phyloP scores from a whole-genome alignment of 2,113 vertebrate genomes.

The Vicugna pacos region DNA sequence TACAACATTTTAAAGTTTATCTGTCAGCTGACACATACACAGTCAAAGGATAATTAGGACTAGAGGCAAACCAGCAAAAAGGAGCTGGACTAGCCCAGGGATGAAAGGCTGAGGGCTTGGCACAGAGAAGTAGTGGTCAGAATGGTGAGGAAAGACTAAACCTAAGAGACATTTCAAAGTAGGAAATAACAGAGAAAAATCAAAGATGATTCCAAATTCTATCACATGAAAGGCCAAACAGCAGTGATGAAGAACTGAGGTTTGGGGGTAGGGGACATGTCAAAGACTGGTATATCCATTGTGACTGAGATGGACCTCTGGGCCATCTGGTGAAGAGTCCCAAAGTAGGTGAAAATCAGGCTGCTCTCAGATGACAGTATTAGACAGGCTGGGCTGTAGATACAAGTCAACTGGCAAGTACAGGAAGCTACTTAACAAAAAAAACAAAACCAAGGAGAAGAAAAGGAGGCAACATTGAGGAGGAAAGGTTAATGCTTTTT shows the following conservation, averaged over 20 bases:
- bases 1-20: not conserved
- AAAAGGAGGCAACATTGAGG: not conserved
- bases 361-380: not conserved
- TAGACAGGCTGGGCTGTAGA: not conserved
- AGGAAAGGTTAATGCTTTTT: not conserved
- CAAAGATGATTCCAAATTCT: not conserved
- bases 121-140: not conserved
- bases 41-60: not conserved
- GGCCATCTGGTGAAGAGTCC: not conserved
- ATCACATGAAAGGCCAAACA: not conserved
- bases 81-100: not conserved
- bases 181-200: constrained; percentile 19
- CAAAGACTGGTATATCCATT: not conserved
- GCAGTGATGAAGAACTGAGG: not conserved
- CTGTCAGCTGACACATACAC: not conserved
- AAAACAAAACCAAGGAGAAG: not conserved
- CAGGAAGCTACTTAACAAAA: not conserved
- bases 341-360: not conserved
- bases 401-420: not conserved
- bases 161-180: not conserved
- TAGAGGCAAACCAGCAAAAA: not conserved
- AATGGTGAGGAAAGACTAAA: not conserved
- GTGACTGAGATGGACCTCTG: not conserved
- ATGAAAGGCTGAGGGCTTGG: not conserved
- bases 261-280: not conserved